phyloP scores from a whole-genome alignment of 1,140 invertebrate genomes.

The Drosophila teissieri region DNA sequence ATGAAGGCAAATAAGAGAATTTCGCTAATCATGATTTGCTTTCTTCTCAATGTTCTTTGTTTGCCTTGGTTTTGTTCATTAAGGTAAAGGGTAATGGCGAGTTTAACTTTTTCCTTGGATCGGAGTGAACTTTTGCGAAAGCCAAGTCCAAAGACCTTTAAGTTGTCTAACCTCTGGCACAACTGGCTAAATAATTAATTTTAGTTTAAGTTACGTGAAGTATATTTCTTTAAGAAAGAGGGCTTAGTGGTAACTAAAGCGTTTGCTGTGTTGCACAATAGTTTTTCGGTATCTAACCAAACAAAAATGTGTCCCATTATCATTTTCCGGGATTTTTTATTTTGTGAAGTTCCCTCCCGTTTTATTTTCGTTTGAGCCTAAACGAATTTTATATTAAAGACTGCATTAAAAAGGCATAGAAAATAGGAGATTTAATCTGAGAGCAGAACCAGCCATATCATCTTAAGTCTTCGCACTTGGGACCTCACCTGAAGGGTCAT shows the following conservation, averaged over 20 bases:
- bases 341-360: no score
- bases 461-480: slow-evolving; percentile 30
- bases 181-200: slow-evolving; percentile 2
- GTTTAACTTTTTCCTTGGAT: slow-evolving; percentile 18
- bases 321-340: no score
- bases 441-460: slow-evolving; percentile 21
- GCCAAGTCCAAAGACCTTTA: slow-evolving; percentile 30
- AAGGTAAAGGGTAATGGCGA: slow-evolving; percentile 34
- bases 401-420: neutral
- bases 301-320: no score
- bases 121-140: slow-evolving; percentile 27
- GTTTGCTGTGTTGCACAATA: no score
- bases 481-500: slow-evolving; percentile 16
- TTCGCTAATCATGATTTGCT: slow-evolving; percentile 43
- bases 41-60: slow-evolving; percentile 31
- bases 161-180: slow-evolving; percentile 13
- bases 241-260: no score
- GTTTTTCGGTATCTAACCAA: no score
- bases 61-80: slow-evolving; percentile 37
- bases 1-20: slow-evolving; percentile 31
- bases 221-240: no score
- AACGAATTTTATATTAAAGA: neutral
- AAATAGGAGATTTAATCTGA: slow-evolving; percentile 3
- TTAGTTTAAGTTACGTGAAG: neutral
- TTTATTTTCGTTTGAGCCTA: no score